Conservation (phyloP, 2,113 vertebrate genomes). For the Lonchura striata region DNA sequence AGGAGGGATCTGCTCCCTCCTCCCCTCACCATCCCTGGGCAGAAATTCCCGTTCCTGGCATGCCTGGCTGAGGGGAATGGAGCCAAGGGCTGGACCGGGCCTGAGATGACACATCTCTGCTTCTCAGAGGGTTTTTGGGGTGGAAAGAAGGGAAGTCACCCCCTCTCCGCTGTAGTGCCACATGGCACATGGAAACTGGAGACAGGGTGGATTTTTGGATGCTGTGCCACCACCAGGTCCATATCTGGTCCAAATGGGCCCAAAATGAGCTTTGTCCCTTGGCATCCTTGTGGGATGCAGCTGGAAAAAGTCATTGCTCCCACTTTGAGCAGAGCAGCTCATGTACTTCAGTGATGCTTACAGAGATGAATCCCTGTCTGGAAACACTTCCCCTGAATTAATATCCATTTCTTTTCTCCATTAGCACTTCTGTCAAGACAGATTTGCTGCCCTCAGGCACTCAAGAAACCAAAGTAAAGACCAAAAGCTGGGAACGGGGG, state of each 20-base stretch:
- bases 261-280: background rate
- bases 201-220: background rate
- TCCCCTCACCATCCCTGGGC: background rate
- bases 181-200: accelerated
- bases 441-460: background rate
- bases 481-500: background rate
- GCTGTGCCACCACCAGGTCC: background rate
- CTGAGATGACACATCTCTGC: background rate
- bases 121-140: background rate
- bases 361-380: background rate
- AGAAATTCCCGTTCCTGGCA: accelerated
- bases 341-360: background rate
- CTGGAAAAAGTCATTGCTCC: background rate
- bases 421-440: background rate
- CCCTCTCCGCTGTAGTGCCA: background rate
- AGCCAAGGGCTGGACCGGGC: background rate
- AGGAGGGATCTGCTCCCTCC: background rate
- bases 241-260: background rate
- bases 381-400: background rate
- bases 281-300: background rate
- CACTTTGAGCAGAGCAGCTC: background rate
- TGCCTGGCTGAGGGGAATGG: background rate
- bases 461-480: background rate
- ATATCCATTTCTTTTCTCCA: background rate
- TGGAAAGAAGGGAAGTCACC: background rate